Conservation (phyloP, 2,888 invertebrate species). For the Leptogaster cylindrica region DNA sequence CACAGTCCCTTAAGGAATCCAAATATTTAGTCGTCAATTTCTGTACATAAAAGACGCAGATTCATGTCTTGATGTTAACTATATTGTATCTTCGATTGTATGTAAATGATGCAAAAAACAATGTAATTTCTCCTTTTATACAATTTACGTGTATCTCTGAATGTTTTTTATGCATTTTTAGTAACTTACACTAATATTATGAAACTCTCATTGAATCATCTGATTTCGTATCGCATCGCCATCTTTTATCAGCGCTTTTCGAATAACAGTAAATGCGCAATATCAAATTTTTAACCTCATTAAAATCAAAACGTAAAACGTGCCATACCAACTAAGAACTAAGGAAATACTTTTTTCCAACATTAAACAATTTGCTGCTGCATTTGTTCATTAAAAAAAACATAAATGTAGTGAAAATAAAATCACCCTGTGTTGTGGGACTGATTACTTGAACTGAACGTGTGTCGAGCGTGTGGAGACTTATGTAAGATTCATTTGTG, state of each 20-base stretch:
- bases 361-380: no score
- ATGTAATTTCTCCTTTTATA: not conserved
- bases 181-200: not conserved
- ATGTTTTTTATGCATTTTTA: slow-evolving; percentile 8
- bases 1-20: not conserved
- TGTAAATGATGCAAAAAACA: not conserved
- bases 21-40: slow-evolving; percentile 36
- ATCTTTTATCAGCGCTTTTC: slow-evolving; percentile 2
- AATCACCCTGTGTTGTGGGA: not conserved
- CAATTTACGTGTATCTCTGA: not conserved
- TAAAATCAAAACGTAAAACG: no score
- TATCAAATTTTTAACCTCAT: no score
- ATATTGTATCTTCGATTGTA: not conserved
- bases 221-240: slow-evolving; percentile 12
- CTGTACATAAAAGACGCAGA: slow-evolving; percentile 35
- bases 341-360: no score
- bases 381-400: no score
- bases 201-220: not conserved
- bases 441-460: not conserved
- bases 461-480: slow-evolving; percentile 12
- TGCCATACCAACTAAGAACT: no score
- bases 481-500: slow-evolving; percentile 1
- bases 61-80: slow-evolving; percentile 43
- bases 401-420: no score
- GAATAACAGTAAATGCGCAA: not conserved